Conservation (phyloP, 2,888 invertebrate species). For the Tenthredo distinguenda region DNA sequence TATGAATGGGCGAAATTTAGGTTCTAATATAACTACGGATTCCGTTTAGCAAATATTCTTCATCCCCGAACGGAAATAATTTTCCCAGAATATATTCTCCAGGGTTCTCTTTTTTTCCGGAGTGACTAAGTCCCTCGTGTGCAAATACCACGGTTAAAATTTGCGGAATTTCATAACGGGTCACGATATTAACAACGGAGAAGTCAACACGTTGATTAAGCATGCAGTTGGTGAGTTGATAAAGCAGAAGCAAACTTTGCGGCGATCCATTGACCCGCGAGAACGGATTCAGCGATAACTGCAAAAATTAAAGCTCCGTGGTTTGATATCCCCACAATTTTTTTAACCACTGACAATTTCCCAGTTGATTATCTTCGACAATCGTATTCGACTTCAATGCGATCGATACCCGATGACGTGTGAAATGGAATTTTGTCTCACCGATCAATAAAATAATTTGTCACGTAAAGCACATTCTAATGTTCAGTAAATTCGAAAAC, state of each 20-base stretch:
- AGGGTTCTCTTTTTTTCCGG: background rate
- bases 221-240: background rate
- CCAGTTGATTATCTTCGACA: background rate
- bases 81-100: background rate
- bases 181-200: background rate
- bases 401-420: background rate
- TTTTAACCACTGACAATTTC: background rate
- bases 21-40: background rate
- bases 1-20: background rate
- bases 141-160: background rate
- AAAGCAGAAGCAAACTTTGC: background rate
- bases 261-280: background rate
- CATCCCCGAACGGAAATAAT: background rate
- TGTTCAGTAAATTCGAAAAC: background rate
- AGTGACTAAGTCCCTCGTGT: background rate
- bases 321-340: background rate
- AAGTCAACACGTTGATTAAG: background rate
- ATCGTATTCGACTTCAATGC: background rate
- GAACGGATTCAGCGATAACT: background rate
- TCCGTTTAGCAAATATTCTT: background rate
- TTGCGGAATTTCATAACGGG: background rate
- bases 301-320: background rate
- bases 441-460: background rate
- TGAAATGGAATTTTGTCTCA: background rate
- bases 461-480: background rate